These are phyloP conservation scores for Patella pellucida DNA, from an alignment of 2,888 invertebrate species.

Conservation along the genomic window DNA sequence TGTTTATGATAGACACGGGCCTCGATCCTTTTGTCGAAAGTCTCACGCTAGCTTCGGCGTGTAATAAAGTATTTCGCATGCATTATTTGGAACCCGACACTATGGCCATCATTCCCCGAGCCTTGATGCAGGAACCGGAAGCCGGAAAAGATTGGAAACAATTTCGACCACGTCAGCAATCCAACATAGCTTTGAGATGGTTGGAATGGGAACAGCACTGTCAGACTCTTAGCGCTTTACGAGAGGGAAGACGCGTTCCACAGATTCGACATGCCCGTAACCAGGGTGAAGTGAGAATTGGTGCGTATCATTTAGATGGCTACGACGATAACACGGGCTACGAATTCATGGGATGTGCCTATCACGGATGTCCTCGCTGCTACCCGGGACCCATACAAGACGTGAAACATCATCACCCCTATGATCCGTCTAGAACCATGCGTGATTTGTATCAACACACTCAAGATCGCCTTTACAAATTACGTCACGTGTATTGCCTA, in stretches of 20 bases:
- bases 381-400: not conserved
- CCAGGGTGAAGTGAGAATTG: too few relatives aligned
- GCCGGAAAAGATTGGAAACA: too few relatives aligned
- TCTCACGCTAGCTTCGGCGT: not conserved
- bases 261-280: too few relatives aligned
- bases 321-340: too few relatives aligned
- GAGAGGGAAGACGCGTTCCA: too few relatives aligned
- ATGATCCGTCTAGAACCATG: conserved; percentile 2
- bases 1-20: not conserved
- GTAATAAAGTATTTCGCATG: not conserved
- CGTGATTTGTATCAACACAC: not conserved
- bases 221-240: too few relatives aligned
- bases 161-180: not conserved
- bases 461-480: not conserved
- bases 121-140: too few relatives aligned
- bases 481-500: not conserved
- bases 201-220: not conserved
- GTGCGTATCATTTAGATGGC: too few relatives aligned
- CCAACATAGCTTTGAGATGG: not conserved
- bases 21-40: not conserved
- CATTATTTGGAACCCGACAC: too few relatives aligned
- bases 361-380: not conserved
- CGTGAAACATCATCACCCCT: not conserved
- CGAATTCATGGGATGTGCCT: not conserved
- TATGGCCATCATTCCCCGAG: too few relatives aligned